These are phyloP conservation scores for Limnephilus marmoratus DNA, from an alignment of 2,888 invertebrate species.

Conservation along the genomic window DNA sequence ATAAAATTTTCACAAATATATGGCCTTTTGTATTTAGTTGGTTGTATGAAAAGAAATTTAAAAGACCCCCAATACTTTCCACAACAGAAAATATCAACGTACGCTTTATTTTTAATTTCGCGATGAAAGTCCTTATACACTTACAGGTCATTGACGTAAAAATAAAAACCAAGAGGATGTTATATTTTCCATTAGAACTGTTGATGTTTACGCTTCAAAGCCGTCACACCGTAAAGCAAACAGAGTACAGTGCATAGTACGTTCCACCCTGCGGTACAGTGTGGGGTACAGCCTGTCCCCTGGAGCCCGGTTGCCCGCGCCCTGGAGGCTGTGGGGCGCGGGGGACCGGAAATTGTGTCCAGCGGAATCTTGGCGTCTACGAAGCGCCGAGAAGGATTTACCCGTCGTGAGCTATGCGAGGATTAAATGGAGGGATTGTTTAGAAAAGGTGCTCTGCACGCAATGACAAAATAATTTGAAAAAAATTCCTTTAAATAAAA, in stretches of 20 bases:
- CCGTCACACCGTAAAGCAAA: not conserved
- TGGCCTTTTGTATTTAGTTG: too few relatives aligned
- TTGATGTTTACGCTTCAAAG: slow-evolving; percentile 24
- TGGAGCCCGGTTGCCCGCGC: not conserved
- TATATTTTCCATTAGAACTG: not conserved
- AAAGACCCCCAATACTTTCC: too few relatives aligned
- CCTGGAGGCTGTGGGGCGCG: slow-evolving; percentile 18
- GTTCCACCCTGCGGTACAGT: not conserved
- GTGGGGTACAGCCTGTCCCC: not conserved
- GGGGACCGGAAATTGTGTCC: slow-evolving; percentile 65
- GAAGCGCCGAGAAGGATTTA: slow-evolving; percentile 47
- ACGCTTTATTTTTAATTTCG: too few relatives aligned
- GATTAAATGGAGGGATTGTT: not conserved
- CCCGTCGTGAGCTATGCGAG: slow-evolving; percentile 34
- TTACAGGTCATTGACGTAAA: too few relatives aligned
- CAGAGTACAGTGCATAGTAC: not conserved
- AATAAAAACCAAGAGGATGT: not conserved
- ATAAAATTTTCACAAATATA: too few relatives aligned
- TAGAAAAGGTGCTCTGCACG: not conserved
- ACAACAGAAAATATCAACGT: too few relatives aligned
- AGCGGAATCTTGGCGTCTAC: slow-evolving; percentile 58
- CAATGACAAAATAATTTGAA: too few relatives aligned
- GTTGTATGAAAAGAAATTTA: too few relatives aligned
- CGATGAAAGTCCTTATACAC: too few relatives aligned
- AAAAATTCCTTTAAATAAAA: too few relatives aligned